phyloP scores from a whole-genome alignment of 2,113 vertebrate species.

The Coracopsis vasa region DNA sequence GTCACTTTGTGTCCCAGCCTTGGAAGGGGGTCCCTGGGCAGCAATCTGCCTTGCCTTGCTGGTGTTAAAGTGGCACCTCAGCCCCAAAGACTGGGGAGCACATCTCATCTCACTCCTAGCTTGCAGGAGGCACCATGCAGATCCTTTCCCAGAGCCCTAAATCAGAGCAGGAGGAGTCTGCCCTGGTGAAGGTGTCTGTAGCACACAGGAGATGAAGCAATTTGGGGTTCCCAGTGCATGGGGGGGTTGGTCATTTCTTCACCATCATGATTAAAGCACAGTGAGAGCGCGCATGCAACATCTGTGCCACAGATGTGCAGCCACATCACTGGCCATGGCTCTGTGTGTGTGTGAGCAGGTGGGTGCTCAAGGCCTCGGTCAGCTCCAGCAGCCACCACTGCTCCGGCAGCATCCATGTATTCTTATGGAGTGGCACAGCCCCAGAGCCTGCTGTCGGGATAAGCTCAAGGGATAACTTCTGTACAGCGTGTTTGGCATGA shows the following conservation, averaged over 20 bases:
- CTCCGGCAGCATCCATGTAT: accelerated
- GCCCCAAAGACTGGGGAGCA: background rate
- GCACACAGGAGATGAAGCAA: accelerated
- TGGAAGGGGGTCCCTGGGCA: background rate
- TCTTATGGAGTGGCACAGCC: background rate
- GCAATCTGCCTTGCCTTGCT: background rate
- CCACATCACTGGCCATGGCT: background rate
- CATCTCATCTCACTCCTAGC: background rate
- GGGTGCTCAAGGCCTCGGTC: background rate
- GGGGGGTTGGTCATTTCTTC: background rate
- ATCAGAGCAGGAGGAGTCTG: background rate
- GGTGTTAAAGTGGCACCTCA: background rate
- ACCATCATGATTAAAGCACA: accelerated
- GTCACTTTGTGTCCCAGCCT: background rate
- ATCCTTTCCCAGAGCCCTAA: background rate
- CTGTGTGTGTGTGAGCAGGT: background rate
- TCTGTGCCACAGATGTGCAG: background rate
- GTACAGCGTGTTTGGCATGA: accelerated
- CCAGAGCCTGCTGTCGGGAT: background rate
- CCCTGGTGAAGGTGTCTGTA: background rate
- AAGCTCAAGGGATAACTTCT: background rate
- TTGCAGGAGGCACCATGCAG: background rate
- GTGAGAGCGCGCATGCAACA: accelerated
- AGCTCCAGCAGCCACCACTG: background rate
- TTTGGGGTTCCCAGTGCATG: background rate